Percentiles rank a stretch among this genome's conserved stretches.
These are phyloP conservation scores for Anolis carolinensis DNA, from an alignment of 2,113 vertebrate species.

Conservation along the genomic window DNA sequence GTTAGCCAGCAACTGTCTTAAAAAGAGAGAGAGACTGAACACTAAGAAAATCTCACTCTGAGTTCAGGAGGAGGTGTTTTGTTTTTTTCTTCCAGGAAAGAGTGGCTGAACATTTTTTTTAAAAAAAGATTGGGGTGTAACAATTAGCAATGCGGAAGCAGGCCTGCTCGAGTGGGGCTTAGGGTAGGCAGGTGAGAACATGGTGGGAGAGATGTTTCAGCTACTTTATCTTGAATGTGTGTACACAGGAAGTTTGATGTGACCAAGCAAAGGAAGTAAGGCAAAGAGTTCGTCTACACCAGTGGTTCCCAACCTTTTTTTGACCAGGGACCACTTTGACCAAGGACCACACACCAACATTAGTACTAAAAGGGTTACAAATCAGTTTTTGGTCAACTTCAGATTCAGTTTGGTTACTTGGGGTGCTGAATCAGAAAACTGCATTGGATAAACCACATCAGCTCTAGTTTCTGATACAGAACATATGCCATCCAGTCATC, in stretches of 20 bases:
- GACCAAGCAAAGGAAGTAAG: neutral
- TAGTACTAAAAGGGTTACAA: too few species aligned
- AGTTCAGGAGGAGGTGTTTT: neutral
- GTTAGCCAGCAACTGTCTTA: slow-evolving; percentile 7
- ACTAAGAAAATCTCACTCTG: neutral
- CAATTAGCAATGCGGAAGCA: neutral
- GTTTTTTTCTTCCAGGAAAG: neutral
- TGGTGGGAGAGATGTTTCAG: neutral
- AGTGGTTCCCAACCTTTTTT: too few species aligned
- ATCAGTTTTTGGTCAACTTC: too few species aligned
- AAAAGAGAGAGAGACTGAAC: neutral
- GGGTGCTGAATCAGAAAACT: too few species aligned
- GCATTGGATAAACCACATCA: too few species aligned
- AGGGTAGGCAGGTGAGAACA: too few species aligned
- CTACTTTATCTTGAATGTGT: neutral
- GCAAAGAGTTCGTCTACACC: too few species aligned
- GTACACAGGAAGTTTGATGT: neutral
- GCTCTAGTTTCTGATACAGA: too few species aligned
- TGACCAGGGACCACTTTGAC: too few species aligned
- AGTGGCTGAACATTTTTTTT: neutral
- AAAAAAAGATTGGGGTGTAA: neutral
- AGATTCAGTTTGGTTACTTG: too few species aligned
- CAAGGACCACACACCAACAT: too few species aligned
- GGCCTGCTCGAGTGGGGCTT: neutral
- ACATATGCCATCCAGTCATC: too few species aligned